Conservation (phyloP, 2,113 vertebrate species). For the Phalacrocorax aristotelis region DNA sequence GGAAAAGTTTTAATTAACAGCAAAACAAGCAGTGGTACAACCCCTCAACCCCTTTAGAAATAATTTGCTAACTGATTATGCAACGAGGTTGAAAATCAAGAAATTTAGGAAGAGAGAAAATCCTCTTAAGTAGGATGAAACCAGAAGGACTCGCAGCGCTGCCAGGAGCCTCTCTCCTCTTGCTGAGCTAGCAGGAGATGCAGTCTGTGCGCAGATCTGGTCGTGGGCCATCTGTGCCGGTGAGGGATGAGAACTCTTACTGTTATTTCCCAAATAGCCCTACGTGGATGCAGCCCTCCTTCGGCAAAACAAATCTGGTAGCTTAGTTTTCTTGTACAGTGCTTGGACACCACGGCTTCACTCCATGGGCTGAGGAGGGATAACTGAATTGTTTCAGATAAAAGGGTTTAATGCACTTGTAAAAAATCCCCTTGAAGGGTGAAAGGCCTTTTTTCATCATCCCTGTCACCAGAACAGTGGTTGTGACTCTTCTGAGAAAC, state of each 20-base stretch:
- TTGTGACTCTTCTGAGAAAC: slow-evolving; percentile 50
- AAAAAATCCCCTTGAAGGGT: slow-evolving; percentile 4
- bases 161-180: neutral
- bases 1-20: slow-evolving; percentile 18
- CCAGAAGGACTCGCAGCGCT: slow-evolving; percentile 23
- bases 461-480: neutral
- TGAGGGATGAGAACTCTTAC: neutral
- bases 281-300: neutral
- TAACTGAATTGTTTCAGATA: neutral
- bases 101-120: slow-evolving; percentile 45
- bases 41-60: slow-evolving; percentile 11
- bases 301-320: neutral
- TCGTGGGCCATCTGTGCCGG: slow-evolving; percentile 13
- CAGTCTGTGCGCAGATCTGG: neutral
- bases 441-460: slow-evolving; percentile 6
- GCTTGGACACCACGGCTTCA: neutral
- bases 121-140: slow-evolving; percentile 57
- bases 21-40: neutral
- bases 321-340: neutral
- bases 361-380: neutral
- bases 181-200: neutral
- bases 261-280: neutral
- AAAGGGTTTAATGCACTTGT: neutral
- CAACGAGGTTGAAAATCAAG: slow-evolving; percentile 52
- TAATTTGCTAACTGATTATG: slow-evolving; percentile 39